A percentile compares a stretch with the other conserved stretches of the same genome.
These are phyloP conservation scores for Silurus glanis DNA, from an alignment of 2,113 vertebrate species.

Conservation along the genomic window DNA sequence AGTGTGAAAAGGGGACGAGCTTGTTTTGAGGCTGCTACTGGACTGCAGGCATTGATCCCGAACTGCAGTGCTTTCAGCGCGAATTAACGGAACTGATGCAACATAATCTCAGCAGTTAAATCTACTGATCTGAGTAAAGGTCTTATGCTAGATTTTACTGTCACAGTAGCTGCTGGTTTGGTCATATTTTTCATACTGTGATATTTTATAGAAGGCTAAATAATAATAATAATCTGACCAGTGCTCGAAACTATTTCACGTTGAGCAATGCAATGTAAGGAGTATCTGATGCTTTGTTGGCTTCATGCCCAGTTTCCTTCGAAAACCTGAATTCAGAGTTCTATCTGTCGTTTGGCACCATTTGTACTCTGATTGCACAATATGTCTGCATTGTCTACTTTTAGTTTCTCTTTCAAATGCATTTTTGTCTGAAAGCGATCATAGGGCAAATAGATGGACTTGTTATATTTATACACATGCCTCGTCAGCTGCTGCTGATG, in stretches of 20 bases:
- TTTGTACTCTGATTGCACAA: background rate
- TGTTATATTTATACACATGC: background rate
- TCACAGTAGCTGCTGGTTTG: background rate
- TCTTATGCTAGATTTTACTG: background rate
- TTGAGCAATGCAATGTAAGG: background rate
- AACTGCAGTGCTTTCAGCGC: conserved; percentile 29
- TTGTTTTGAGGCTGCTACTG: conserved; percentile 15
- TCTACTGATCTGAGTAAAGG: background rate
- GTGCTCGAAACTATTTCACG: background rate
- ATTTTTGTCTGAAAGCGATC: background rate
- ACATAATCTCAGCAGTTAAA: conserved; percentile 4
- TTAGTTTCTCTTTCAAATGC: background rate
- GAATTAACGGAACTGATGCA: background rate
- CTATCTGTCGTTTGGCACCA: background rate
- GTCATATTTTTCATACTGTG: background rate
- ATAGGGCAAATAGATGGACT: background rate
- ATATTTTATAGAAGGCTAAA: background rate
- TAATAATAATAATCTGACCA: background rate
- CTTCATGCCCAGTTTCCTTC: background rate
- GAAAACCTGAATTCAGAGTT: background rate
- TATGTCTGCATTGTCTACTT: background rate
- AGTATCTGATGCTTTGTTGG: background rate
- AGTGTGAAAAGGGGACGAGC: background rate
- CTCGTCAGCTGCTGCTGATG: background rate
- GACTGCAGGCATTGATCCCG: background rate